Conservation (phyloP, 2,113 vertebrate species). For the Alexandromys fortis region DNA sequence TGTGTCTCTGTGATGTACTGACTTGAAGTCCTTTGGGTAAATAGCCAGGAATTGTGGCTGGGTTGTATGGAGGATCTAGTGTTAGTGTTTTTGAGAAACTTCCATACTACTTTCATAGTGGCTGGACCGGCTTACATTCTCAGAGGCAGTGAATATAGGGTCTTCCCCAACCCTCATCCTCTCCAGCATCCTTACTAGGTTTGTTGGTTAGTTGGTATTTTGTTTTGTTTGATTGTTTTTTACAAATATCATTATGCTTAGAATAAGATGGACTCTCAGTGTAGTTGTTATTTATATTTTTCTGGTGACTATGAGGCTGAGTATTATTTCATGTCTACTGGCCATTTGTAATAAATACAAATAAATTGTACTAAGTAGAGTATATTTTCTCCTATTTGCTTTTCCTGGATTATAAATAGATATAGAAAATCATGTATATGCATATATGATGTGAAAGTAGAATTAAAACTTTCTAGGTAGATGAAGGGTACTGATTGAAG, state of each 20-base stretch:
- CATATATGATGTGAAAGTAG: not conserved
- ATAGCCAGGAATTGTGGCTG: too few species aligned
- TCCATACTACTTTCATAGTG: not conserved
- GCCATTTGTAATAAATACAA: not conserved
- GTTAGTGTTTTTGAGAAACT: not conserved
- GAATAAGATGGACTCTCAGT: not conserved
- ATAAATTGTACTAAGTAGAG: not conserved
- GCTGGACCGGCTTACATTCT: not conserved
- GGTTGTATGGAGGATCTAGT: not conserved
- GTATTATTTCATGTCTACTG: not conserved
- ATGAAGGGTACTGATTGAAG: not conserved
- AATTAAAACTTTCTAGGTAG: not conserved
- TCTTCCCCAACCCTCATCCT: not conserved
- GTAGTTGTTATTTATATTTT: not conserved
- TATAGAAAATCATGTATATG: not conserved
- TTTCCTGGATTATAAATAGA: not conserved
- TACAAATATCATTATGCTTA: not conserved
- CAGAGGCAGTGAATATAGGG: not conserved
- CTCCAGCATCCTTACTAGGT: not conserved
- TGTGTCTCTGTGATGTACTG: not conserved
- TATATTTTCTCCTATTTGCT: not conserved
- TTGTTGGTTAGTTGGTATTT: not conserved
- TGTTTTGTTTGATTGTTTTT: not conserved
- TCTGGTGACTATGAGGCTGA: not conserved
- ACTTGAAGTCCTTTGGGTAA: not conserved